Base-by-base conservation (phyloP, 2,888 invertebrate genomes). In the Lepetodrilus schrolli region DNA sequence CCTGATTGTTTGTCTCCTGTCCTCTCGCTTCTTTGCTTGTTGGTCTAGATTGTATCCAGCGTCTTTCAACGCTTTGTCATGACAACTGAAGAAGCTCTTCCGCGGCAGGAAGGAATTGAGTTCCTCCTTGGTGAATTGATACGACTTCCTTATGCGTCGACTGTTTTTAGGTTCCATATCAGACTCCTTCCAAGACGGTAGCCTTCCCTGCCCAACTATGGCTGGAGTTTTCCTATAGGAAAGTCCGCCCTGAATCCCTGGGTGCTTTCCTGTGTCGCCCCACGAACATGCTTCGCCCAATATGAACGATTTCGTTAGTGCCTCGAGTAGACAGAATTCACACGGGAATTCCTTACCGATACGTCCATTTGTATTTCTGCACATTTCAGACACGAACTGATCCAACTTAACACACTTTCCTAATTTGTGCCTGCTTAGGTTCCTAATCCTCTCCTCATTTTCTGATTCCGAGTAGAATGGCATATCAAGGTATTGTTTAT, bases 61-160 rank as follows among this genome's bases (percentile, higher is more conserved):
- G 4, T 82, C 82, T 69, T 77, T 81, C 50, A 86, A 70, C 1
- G 82, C 81, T 51, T 82, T 84, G 48, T 83, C 84, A 66, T 86
- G 86, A 43, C 84, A 83, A 75, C 77, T 81, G 73, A 84, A 86
- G 74, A 80, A 81, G 72, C 80, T 83, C 69, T 78, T 82, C 37
- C 83, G 72, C 3, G 86, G 85, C n/a, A 86, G 74, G 50, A 83
- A 82, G 37, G 78, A 50, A 36, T 80, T 79, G 1, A 86, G 76
- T n/a, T 83, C 84, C 36, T 74, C 34, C 20, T 58, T 74, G 21
- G 71, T 66, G 69, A 73, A 66, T 23, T 36, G 30, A 30, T 3
- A 13, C 13, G 43, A 7, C 43, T 17, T 43, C 58, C 34, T 10
- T 48, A n/a, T 17, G n/a, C 30, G 43, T 4, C 43, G 17, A 2